Percentiles rank a stretch among this genome's conserved stretches.
Evolutionary conservation across 1,140 invertebrate species (phyloP).

Genomic region (Ditylenchus dipsaci): DNA sequence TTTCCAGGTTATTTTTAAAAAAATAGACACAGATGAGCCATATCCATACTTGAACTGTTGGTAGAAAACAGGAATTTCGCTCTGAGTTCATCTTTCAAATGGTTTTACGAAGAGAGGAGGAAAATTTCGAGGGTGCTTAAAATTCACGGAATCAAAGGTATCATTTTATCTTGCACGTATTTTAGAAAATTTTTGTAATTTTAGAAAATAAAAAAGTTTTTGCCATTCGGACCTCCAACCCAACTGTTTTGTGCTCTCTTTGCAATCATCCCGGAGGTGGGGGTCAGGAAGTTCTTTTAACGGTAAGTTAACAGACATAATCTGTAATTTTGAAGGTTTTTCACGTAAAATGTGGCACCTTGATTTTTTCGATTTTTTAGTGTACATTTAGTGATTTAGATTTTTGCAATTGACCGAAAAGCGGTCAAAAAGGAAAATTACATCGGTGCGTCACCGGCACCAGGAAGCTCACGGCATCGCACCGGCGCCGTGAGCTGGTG

Average conservation of each 20-base stretch:
- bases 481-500: too few species aligned
- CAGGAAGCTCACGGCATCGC: too few species aligned
- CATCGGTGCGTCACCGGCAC: too few species aligned
- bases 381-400: too few species aligned
- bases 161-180: constrained; percentile 1
- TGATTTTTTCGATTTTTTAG: too few species aligned
- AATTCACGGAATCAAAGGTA: constrained; percentile 24
- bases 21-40: constrained; percentile 32
- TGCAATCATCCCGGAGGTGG: constrained; percentile 16
- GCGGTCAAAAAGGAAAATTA: too few species aligned
- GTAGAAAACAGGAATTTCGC: constrained; percentile 21
- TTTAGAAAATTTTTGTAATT: too few species aligned
- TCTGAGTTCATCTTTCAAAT: constrained; percentile 22
- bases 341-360: background rate
- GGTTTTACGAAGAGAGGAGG: constrained; percentile 35
- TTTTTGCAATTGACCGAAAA: too few species aligned
- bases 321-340: background rate
- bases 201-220: constrained; percentile 28
- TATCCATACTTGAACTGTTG: constrained; percentile 36
- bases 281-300: constrained; percentile 26
- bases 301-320: constrained; percentile 24
- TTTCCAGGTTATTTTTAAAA: constrained; percentile 35
- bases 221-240: constrained; percentile 32
- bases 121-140: constrained; percentile 32
- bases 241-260: constrained; percentile 33